Evolutionary conservation across 1,140 invertebrate genomes (phyloP).

Genomic region (Drosophila suzukii): DNA sequence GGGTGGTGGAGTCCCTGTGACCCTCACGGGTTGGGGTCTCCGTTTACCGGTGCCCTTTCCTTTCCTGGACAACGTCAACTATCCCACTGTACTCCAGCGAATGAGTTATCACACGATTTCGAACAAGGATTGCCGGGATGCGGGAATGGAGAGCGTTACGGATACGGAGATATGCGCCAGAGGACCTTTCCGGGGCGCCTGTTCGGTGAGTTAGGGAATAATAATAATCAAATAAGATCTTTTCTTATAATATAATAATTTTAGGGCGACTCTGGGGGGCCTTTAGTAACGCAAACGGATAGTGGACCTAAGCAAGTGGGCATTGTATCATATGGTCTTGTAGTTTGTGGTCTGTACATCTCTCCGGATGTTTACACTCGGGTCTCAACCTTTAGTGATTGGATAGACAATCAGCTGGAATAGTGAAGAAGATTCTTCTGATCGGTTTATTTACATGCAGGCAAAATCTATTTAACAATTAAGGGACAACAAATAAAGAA

Average conservation of each 20-base stretch:
- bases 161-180: conserved; percentile 85
- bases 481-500: conserved; percentile 25
- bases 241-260: neutral
- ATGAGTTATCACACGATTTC: conserved; percentile 74
- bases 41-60: conserved; percentile 59
- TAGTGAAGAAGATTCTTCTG: neutral
- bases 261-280: conserved; percentile 91
- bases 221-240: neutral
- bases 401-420: conserved; percentile 76
- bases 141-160: conserved; percentile 70
- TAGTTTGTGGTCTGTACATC: conserved; percentile 85
- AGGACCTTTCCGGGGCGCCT: conserved; percentile 84
- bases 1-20: conserved; percentile 57
- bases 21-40: conserved; percentile 79
- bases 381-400: conserved; percentile 84
- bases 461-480: conserved; percentile 30
- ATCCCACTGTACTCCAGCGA: conserved; percentile 63
- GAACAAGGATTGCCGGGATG: conserved; percentile 57
- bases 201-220: conserved; percentile 59
- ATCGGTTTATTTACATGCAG: conserved; percentile 16
- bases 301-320: conserved; percentile 85
- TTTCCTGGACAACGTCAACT: conserved; percentile 64
- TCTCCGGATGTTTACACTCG: conserved; percentile 87
- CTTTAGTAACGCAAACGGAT: conserved; percentile 84
- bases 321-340: conserved; percentile 89